Base-by-base conservation (phyloP, 2,113 vertebrate species). In the Elephantulus edwardii region DNA sequence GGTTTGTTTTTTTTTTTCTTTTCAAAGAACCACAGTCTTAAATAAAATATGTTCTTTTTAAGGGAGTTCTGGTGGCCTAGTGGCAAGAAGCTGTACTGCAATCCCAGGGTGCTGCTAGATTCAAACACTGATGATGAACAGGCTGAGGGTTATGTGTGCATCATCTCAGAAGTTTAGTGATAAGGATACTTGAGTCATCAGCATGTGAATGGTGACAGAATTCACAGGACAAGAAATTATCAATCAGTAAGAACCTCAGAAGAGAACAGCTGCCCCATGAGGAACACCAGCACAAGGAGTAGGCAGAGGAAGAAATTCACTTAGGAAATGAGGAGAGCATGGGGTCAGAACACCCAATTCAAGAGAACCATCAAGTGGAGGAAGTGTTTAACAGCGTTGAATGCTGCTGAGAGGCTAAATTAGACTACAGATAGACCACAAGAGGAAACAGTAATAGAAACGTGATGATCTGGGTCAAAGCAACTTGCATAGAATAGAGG, bases 121-220 rank as follows among this genome's bases (percentile, higher is more conserved):
- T 24, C 16, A 64, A 46, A 33, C 35, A 50, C 0, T 38, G 83
- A 81, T 66, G 30, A 38, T 52, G 48, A 87, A n/a, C 30, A 70
- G n/a, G 71, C 26, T 66, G 38, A n/a, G 11, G 40, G 38, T 28
- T 42, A 16, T 3, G 1, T 42, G 28, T 19, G 24, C 54, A 46
- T 79, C 14, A 28, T 68, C 24, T 88, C 66, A 71, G 76, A 22
- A 89, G 77, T 35, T 13, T 80, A 82, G 44, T 76, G 40, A 68
- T 78, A 26, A 40, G 40, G 76, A 60, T 62, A 83, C 84, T 38
- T 46, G 19, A 50, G 20, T 81, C 48, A 66, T 30, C 7, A 24
- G 44, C 52, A 33, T 22, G 14, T 77, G 33, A 8, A 20, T 30
- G n/a, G 50, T 90, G 83, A 40, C 52, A 71, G 28, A 40, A 48